These are phyloP conservation scores for Hyles lineata DNA, from an alignment of 2,888 invertebrate genomes.

Conservation along the genomic window DNA sequence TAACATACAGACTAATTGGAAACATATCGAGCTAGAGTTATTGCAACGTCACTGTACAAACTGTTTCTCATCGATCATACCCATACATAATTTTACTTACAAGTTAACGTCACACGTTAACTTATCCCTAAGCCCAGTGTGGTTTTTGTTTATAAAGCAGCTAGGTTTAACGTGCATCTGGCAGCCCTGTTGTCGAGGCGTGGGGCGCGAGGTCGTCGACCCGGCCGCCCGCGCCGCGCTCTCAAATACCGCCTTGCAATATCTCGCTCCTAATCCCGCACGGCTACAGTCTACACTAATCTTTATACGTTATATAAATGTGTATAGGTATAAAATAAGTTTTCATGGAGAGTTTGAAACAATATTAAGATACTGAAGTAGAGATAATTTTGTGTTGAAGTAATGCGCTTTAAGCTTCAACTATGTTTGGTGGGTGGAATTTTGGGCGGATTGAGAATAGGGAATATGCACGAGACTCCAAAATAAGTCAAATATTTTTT, in stretches of 20 bases:
- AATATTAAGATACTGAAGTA: too few relatives aligned
- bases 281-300: conserved; percentile 60
- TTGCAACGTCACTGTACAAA: too few relatives aligned
- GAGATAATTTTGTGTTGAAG: background rate
- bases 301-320: conserved; percentile 57
- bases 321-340: conserved; percentile 33
- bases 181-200: conserved; percentile 64
- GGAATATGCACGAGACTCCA: too few relatives aligned
- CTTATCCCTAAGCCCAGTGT: conserved; percentile 15
- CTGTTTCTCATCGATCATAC: too few relatives aligned
- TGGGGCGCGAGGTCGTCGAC: conserved; percentile 75
- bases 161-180: conserved; percentile 40
- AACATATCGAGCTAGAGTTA: too few relatives aligned
- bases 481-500: too few relatives aligned
- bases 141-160: conserved; percentile 30
- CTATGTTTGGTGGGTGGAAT: too few relatives aligned
- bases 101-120: conserved; percentile 23
- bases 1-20: too few relatives aligned
- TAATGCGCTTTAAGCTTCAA: background rate
- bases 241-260: conserved; percentile 78
- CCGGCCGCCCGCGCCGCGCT: conserved; percentile 70
- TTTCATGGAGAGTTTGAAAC: conserved; percentile 18
- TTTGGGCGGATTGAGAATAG: too few relatives aligned
- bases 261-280: conserved; percentile 70
- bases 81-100: background rate